A percentile compares a stretch with the other conserved stretches of the same genome.
phyloP scores from a whole-genome alignment of 2,888 invertebrate genomes.

The Tyria jacobaeae region DNA sequence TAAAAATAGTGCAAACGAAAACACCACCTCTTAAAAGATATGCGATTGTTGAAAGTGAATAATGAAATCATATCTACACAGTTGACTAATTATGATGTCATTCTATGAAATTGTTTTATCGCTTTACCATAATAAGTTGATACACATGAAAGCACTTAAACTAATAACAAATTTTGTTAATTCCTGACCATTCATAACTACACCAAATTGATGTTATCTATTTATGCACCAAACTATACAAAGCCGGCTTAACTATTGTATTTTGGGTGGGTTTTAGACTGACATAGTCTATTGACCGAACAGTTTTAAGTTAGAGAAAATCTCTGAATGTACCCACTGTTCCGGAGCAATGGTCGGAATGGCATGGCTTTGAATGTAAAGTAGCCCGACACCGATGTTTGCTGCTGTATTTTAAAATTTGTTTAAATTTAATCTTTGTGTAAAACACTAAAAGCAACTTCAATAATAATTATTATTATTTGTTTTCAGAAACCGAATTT shows the following conservation, averaged over 20 bases:
- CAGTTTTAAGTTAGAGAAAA: not conserved
- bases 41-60: not conserved
- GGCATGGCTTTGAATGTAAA: not conserved
- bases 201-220: not conserved
- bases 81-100: not conserved
- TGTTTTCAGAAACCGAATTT: slow-evolving; percentile 91
- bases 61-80: not conserved
- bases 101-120: not conserved
- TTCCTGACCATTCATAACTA: not conserved
- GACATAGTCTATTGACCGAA: not conserved
- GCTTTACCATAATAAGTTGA: not conserved
- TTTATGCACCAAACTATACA: not conserved
- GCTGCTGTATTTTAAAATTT: not conserved
- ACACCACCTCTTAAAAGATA: not conserved
- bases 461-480: slow-evolving; percentile 12
- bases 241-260: not conserved
- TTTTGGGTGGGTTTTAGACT: too few species aligned
- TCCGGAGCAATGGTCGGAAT: too few species aligned
- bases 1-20: not conserved
- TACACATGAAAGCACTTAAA: not conserved
- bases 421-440: not conserved
- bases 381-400: not conserved
- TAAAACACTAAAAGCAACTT: not conserved
- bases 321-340: not conserved
- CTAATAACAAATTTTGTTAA: not conserved